A percentile compares a stretch with the other conserved stretches of the same genome.
These are phyloP conservation scores for Apogon talboti DNA, from an alignment of 2,797 vertebrate species.

Conservation along the genomic window DNA sequence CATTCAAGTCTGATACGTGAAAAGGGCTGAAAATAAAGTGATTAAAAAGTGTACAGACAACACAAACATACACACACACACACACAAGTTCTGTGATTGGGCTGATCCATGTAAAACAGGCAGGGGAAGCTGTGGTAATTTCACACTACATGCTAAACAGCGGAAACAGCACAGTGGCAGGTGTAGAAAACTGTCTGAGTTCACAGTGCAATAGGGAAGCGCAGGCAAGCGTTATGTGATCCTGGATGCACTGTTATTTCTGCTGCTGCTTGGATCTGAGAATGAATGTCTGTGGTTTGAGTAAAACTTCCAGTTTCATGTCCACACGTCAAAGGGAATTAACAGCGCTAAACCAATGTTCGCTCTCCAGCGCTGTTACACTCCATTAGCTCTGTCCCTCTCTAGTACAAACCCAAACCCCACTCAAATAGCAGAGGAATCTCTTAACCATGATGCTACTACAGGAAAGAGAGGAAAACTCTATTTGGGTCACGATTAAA, in stretches of 20 bases:
- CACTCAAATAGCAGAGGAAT: constrained; percentile 57
- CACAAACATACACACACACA: constrained; percentile 19
- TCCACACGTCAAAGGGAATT: constrained; percentile 73
- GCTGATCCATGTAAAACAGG: constrained; percentile 52
- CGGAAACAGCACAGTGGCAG: constrained; percentile 46
- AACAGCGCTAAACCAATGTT: constrained; percentile 54
- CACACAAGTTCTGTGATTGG: constrained; percentile 41
- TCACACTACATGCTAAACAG: constrained; percentile 69
- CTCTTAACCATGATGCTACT: constrained; percentile 59
- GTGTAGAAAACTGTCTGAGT: constrained; percentile 59
- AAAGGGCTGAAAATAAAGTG: constrained; percentile 29
- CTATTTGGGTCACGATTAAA: constrained; percentile 79
- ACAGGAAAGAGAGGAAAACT: constrained; percentile 45
- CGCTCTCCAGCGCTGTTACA: constrained; percentile 56
- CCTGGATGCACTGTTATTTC: constrained; percentile 45
- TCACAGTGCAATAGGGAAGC: constrained; percentile 15
- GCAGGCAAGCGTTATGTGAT: constrained; percentile 29
- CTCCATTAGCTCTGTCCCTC: constrained; percentile 61
- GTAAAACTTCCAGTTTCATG: constrained; percentile 63
- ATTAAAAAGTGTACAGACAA: constrained; percentile 25
- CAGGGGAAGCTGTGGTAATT: constrained; percentile 49
- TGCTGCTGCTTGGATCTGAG: constrained; percentile 39
- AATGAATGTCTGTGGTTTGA: constrained; percentile 54
- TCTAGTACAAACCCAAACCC: constrained; percentile 58
- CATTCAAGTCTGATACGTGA: constrained; percentile 4